Base-by-base conservation (phyloP, 2,113 vertebrate genomes). In the Catharus fuscescens region DNA sequence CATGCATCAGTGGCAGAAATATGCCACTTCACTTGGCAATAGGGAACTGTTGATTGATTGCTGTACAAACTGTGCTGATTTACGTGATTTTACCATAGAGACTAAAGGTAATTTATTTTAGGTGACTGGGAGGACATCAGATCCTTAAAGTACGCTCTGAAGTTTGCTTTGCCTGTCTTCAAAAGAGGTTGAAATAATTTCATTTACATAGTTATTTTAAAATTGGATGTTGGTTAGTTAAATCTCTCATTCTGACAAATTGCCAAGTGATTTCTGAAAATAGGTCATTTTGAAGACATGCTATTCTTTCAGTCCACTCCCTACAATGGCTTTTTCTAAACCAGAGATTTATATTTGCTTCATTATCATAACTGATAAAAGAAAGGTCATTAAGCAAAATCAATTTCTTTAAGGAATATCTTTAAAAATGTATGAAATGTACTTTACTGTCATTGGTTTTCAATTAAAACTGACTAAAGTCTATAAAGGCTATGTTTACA, bases 161-260 rank as follows among this genome's bases (percentile, higher is more conserved):
- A 93, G 70, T 92, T 96, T 92, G 60, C 74, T 94, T 96, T 84
- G 70, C 61, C 52, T 81, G 45, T 89, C 66, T 88, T 92, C 62
- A 89, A 54, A 86, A 74, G 69, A 88, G 87, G 82, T 11, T 40
- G 64, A 93, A 96, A 93, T 95, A 80, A 94, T 93, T 96, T 57
- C 60, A 92, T 90, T 95, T 92, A 84, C 66, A 91, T 16, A 77
- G 56, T 76, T 87, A 87, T 47, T 82, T 95, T 92, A 88, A 93
- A 97, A 94, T 64, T 61, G 9, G 36, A 34, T 76, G 66, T 84
- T 1, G 0, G 26, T 85, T 95, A 81, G 82, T 89, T 94, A 95
- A 95, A 76, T 88, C 29, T 89, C 80, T 94, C 52, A 89, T 88
- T 88, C 47, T 90, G 80, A 93, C 28, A 86, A 90, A 91, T 31